Evolutionary conservation across 2,113 vertebrate species (phyloP).

Genomic region (Danio rerio): GRCz12tu NC_133192.1:13160001-13160500

Average conservation of each 20-base stretch:
- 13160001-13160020: not conserved
- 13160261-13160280: conserved; percentile 1
- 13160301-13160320: not conserved
- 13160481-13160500: not conserved
- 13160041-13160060: not conserved
- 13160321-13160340: no score
- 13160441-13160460: not conserved
- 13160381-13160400: no score
- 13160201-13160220: no score
- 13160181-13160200: no score
- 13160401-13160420: not conserved
- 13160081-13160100: not conserved
- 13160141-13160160: no score
- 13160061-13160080: no score
- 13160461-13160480: not conserved
- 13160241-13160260: not conserved
- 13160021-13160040: not conserved
- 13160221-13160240: no score
- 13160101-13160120: not conserved
- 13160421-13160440: conserved; percentile 23
- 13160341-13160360: no score
- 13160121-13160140: no score
- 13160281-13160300: not conserved
- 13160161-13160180: no score
- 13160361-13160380: no score